Percentiles rank a stretch among this genome's conserved stretches.
phyloP scores from a whole-genome alignment of 2,797 vertebrate genomes.

The Pipistrellus pipistrellus region DNA sequence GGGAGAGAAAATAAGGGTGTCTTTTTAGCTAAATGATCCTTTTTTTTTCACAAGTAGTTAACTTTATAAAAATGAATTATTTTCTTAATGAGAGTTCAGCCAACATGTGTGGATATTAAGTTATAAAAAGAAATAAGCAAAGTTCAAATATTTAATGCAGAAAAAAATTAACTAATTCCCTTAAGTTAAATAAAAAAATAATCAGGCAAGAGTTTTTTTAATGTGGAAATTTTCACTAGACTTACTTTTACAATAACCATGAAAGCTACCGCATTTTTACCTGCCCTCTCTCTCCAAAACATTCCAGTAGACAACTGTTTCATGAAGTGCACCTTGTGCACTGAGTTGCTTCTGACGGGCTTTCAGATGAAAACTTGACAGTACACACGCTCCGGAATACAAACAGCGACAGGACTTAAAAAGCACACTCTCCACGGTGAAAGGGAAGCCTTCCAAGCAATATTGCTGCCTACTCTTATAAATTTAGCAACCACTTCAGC shows the following conservation, averaged over 20 bases:
- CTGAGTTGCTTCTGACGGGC: constrained; percentile 68
- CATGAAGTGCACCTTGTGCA: constrained; percentile 56
- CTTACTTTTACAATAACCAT: constrained; percentile 16
- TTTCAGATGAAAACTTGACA: constrained; percentile 82
- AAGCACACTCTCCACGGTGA: constrained; percentile 59
- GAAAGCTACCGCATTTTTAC: background rate
- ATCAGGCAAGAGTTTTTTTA: background rate
- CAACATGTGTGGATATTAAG: background rate
- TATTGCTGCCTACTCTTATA: constrained; percentile 80
- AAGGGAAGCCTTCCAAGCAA: constrained; percentile 82
- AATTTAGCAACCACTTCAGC: constrained; percentile 85
- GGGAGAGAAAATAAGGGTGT: background rate
- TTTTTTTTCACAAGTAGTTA: background rate
- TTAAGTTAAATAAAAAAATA: constrained; percentile 19
- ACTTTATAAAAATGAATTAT: background rate
- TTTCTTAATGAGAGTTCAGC: constrained; percentile 71
- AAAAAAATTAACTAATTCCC: background rate
- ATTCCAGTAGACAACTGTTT: constrained; percentile 63
- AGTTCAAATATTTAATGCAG: constrained; percentile 33
- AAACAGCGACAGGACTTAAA: constrained; percentile 69
- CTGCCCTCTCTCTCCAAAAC: background rate
- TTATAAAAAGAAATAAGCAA: constrained; percentile 21
- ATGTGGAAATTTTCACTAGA: constrained; percentile 19
- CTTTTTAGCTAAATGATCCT: constrained; percentile 65
- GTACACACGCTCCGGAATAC: constrained; percentile 59